These are phyloP conservation scores for Sebastes variabilis DNA, from an alignment of 2,797 vertebrate genomes.

Conservation along the genomic window DNA sequence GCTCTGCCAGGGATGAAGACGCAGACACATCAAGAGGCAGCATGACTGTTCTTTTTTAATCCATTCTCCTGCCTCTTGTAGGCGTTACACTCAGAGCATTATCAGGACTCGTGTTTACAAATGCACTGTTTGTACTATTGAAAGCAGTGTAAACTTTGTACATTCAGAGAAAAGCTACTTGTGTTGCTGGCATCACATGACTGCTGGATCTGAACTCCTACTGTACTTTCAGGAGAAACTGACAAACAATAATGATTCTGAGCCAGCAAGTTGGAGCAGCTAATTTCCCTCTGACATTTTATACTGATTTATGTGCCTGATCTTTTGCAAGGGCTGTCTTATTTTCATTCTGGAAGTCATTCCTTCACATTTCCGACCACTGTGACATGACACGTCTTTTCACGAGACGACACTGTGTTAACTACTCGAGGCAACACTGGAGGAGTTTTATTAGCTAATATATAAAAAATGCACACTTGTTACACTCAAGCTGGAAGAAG, in stretches of 20 bases:
- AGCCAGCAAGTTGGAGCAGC: slow-evolving; percentile 48
- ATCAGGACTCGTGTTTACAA: background rate
- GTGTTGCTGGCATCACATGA: slow-evolving; percentile 50
- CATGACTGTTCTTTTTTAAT: background rate
- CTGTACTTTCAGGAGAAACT: background rate
- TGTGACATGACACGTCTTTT: slow-evolving; percentile 51
- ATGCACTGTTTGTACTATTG: background rate
- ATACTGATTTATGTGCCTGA: slow-evolving; percentile 34
- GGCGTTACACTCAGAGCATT: background rate
- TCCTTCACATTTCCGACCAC: slow-evolving; percentile 7
- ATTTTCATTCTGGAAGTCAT: slow-evolving; percentile 17
- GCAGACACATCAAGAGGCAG: background rate
- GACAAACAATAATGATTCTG: slow-evolving; percentile 32
- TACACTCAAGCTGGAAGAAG: slow-evolving; percentile 8
- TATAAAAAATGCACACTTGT: background rate
- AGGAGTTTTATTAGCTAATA: background rate
- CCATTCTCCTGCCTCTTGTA: background rate
- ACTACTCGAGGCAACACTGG: slow-evolving; percentile 27
- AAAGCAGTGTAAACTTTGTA: background rate
- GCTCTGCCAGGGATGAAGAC: slow-evolving; percentile 80
- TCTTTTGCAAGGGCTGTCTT: slow-evolving; percentile 32
- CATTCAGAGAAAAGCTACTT: slow-evolving; percentile 17
- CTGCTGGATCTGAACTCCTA: background rate
- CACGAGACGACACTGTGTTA: slow-evolving; percentile 48
- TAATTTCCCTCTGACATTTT: slow-evolving; percentile 21